phyloP scores from a whole-genome alignment of 2,797 vertebrate genomes.

The Anabas testudineus region DNA sequence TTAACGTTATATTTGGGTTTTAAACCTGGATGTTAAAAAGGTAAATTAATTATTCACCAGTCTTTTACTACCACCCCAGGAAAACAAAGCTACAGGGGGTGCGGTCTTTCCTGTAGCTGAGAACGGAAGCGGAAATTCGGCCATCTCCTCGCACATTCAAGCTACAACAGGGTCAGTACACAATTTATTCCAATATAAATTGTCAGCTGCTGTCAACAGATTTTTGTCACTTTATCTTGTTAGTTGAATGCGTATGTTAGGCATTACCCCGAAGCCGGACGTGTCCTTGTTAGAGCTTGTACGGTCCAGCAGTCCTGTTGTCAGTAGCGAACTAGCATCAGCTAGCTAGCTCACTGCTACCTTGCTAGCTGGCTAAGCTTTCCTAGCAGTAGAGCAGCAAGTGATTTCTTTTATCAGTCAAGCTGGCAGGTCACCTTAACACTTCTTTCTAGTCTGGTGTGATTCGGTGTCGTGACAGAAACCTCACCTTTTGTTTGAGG shows the following conservation, averaged over 20 bases:
- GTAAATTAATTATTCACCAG: conserved; percentile 55
- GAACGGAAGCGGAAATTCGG: conserved; percentile 89
- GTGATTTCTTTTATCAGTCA: conserved; percentile 60
- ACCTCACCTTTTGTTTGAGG: not conserved
- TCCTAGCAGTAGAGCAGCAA: conserved; percentile 58
- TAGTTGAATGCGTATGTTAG: conserved; percentile 19
- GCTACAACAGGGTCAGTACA: conserved; percentile 86
- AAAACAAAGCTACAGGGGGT: conserved; percentile 79
- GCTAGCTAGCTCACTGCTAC: conserved; percentile 69
- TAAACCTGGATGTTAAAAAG: not conserved
- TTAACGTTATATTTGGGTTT: not conserved
- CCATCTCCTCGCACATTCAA: conserved; percentile 86
- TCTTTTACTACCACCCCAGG: conserved; percentile 34
- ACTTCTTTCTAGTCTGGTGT: conserved; percentile 21
- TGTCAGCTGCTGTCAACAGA: conserved; percentile 28
- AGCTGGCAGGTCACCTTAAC: conserved; percentile 40
- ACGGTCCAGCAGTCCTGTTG: conserved; percentile 41
- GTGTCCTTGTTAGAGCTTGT: conserved; percentile 44
- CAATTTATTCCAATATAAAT: conserved; percentile 71
- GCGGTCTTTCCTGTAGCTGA: conserved; percentile 80
- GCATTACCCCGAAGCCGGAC: conserved; percentile 35
- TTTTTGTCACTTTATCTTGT: conserved; percentile 35
- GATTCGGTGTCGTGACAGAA: conserved; percentile 23
- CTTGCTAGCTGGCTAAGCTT: conserved; percentile 57
- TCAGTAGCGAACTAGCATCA: conserved; percentile 64